Percentiles rank a stretch among this genome's conserved stretches.
phyloP scores from a whole-genome alignment of 2,797 vertebrate species.

The Thalassophryne amazonica region DNA sequence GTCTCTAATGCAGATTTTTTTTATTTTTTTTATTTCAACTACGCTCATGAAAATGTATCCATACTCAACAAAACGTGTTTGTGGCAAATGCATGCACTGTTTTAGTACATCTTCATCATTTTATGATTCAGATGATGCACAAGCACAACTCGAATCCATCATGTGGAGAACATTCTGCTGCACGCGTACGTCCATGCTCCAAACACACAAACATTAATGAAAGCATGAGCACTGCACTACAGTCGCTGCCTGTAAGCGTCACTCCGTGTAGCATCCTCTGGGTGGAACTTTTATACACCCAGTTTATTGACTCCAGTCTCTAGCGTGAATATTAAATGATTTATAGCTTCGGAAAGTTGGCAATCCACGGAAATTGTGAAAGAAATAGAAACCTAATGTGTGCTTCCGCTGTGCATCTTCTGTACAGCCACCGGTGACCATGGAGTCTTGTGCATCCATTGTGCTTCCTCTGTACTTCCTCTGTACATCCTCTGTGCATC shows the following conservation, averaged over 20 bases:
- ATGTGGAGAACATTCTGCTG: not conserved
- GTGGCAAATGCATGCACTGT: not conserved
- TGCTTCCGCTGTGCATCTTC: too few relatives aligned
- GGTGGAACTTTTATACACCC: constrained; percentile 44
- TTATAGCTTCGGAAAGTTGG: constrained; percentile 51
- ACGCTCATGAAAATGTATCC: not conserved
- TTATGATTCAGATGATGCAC: not conserved
- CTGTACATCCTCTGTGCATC: too few relatives aligned
- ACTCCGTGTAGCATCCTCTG: constrained; percentile 14
- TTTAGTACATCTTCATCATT: constrained; percentile 4
- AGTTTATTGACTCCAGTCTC: constrained; percentile 54
- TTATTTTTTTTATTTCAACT: too few relatives aligned
- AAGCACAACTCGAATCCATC: not conserved
- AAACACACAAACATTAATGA: constrained; percentile 18
- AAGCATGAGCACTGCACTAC: too few relatives aligned
- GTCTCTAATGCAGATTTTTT: too few relatives aligned
- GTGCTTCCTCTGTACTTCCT: too few relatives aligned
- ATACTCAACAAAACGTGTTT: not conserved
- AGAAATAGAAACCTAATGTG: constrained; percentile 40
- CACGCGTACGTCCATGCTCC: not conserved
- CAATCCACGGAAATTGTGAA: constrained; percentile 50
- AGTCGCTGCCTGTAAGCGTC: constrained; percentile 4
- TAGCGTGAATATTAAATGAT: constrained; percentile 71
- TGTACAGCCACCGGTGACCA: too few relatives aligned
- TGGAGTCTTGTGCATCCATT: too few relatives aligned